These are phyloP conservation scores for Parapristionchus giblindavisi DNA, from an alignment of 2,888 invertebrate species.

Conservation along the genomic window DNA sequence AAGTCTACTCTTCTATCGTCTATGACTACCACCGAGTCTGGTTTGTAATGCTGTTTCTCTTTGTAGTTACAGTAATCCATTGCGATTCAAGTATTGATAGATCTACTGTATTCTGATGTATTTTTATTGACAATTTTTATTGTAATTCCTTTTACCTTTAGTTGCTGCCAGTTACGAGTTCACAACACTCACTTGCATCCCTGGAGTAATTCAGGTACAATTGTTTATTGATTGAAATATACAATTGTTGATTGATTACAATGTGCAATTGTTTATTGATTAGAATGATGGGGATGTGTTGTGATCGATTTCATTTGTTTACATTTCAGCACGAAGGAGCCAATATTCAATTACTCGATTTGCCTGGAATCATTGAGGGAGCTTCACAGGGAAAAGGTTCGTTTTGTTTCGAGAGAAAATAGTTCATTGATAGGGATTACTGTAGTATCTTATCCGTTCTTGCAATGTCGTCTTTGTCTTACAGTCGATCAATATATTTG, in stretches of 20 bases:
- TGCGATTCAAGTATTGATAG: too few species aligned
- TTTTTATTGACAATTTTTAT: not conserved
- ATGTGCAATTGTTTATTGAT: not conserved
- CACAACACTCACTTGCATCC: constrained; percentile 97
- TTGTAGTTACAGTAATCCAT: too few species aligned
- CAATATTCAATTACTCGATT: constrained; percentile 94
- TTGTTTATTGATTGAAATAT: not conserved
- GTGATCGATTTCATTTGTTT: not conserved
- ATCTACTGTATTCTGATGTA: too few species aligned
- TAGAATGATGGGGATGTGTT: not conserved
- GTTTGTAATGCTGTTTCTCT: not conserved
- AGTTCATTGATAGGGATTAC: too few species aligned
- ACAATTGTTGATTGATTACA: not conserved
- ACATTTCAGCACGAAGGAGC: constrained; percentile 90
- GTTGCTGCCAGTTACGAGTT: constrained; percentile 98
- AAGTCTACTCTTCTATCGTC: constrained; percentile 96
- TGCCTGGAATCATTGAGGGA: constrained; percentile 99
- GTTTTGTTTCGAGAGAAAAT: too few species aligned
- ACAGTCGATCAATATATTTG: not conserved
- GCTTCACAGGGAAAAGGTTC: constrained; percentile 81
- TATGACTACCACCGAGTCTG: constrained; percentile 86
- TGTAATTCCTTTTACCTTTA: constrained; percentile 73
- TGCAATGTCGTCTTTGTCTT: not conserved
- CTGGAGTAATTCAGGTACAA: constrained; percentile 83
- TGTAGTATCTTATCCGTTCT: too few species aligned